These are phyloP conservation scores for Palloptera scutellata DNA, from an alignment of 2,888 invertebrate genomes.

Conservation along the genomic window DNA sequence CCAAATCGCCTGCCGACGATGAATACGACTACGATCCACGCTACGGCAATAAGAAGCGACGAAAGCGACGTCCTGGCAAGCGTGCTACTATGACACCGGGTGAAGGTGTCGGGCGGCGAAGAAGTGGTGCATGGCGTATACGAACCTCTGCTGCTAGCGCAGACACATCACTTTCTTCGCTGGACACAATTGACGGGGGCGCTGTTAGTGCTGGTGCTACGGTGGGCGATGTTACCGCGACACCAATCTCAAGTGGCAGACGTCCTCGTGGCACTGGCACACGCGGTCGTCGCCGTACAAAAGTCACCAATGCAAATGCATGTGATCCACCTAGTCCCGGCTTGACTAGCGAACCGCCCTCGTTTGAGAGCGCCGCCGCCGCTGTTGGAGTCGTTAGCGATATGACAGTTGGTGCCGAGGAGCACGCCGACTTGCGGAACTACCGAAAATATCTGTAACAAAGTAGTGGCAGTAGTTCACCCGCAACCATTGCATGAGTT, in stretches of 20 bases:
- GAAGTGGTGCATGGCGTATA: conserved; percentile 37
- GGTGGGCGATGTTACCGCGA: conserved; percentile 44
- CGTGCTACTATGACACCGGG: conserved; percentile 49
- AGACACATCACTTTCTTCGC: conserved; percentile 33
- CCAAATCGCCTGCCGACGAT: conserved; percentile 89
- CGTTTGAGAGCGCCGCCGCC: conserved; percentile 63
- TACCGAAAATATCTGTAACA: conserved; percentile 65
- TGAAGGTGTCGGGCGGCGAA: conserved; percentile 40
- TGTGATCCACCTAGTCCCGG: conserved; percentile 59
- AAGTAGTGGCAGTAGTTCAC: background rate
- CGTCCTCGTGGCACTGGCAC: conserved; percentile 53
- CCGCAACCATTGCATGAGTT: too few species aligned
- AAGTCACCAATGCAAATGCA: conserved; percentile 35
- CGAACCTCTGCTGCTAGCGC: conserved; percentile 18
- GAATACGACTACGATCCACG: conserved; percentile 86
- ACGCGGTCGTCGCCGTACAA: conserved; percentile 55
- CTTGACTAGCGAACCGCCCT: conserved; percentile 61
- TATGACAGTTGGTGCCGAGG: conserved; percentile 50
- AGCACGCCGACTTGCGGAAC: conserved; percentile 59
- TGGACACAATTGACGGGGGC: conserved; percentile 33
- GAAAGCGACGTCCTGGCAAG: conserved; percentile 61
- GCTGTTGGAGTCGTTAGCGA: conserved; percentile 56
- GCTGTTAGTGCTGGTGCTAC: conserved; percentile 42
- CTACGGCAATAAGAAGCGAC: conserved; percentile 63
- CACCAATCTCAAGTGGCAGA: conserved; percentile 46